phyloP scores from a whole-genome alignment of 2,888 invertebrate genomes.

The Boloria euphrosyne region DNA sequence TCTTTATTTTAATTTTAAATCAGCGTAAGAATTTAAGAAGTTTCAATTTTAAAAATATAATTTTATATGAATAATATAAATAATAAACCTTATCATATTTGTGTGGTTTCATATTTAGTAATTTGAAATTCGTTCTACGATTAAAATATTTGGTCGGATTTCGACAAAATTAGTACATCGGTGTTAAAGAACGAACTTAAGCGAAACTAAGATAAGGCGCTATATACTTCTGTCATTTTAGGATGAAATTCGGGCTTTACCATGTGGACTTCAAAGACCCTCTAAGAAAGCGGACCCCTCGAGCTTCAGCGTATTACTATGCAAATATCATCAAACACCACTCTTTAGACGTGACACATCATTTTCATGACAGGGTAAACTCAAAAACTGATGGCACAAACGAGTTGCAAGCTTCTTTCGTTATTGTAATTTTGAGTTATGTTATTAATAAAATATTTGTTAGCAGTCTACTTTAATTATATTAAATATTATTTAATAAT shows the following conservation, averaged over 20 bases:
- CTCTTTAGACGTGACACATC: constrained; percentile 28
- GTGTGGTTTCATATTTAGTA: too few relatives aligned
- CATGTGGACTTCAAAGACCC: constrained; percentile 84
- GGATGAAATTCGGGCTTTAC: constrained; percentile 84
- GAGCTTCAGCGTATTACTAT: constrained; percentile 47
- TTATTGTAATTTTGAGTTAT: neutral
- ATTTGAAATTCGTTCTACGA: too few relatives aligned
- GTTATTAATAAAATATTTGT: neutral
- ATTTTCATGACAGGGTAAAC: neutral
- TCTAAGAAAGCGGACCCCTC: constrained; percentile 72
- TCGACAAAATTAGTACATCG: too few relatives aligned
- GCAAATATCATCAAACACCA: constrained; percentile 43
- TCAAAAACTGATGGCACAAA: neutral
- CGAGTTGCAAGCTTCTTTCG: neutral
- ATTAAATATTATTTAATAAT: neutral
- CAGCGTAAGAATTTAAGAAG: too few relatives aligned
- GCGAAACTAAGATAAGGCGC: too few relatives aligned
- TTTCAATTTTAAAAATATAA: too few relatives aligned
- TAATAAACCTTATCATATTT: too few relatives aligned
- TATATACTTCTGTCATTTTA: constrained; percentile 48
- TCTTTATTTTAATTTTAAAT: too few relatives aligned
- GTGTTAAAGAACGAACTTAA: too few relatives aligned
- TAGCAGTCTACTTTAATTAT: neutral
- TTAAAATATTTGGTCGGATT: too few relatives aligned
- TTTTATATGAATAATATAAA: too few relatives aligned